Percentiles rank a stretch among this genome's conserved stretches.
These are phyloP conservation scores for Amphipyra berbera DNA, from an alignment of 2,888 invertebrate genomes.

Conservation along the genomic window DNA sequence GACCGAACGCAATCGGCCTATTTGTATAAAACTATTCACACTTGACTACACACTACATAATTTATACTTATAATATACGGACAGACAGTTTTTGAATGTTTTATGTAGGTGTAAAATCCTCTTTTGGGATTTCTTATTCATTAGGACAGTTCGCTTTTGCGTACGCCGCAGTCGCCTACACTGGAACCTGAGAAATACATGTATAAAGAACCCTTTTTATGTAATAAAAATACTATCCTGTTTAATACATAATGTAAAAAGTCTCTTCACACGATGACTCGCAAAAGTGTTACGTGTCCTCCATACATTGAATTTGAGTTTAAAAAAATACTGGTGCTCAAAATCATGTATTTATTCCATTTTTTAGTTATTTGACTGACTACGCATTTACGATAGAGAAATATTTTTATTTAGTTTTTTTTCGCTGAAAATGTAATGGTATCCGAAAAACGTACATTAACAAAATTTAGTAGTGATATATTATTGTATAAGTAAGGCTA, in stretches of 20 bases:
- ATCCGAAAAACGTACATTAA: constrained; percentile 54
- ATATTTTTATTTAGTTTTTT: constrained; percentile 40
- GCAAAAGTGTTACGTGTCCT: constrained; percentile 12
- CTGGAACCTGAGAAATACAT: constrained; percentile 38
- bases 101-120: constrained; percentile 55
- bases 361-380: constrained; percentile 66
- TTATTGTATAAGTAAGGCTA: constrained; percentile 75
- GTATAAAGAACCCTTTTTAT: constrained; percentile 42
- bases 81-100: constrained; percentile 51
- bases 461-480: constrained; percentile 77
- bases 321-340: constrained; percentile 65
- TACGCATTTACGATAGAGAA: constrained; percentile 67
- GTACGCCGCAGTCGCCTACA: constrained; percentile 48
- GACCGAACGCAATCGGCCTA: constrained; percentile 51
- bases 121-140: constrained; percentile 57
- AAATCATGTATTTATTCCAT: constrained; percentile 55
- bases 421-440: constrained; percentile 29
- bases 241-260: constrained; percentile 43
- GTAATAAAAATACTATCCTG: constrained; percentile 42
- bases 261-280: constrained; percentile 14
- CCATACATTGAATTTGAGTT: constrained; percentile 46
- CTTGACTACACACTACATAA: constrained; percentile 17
- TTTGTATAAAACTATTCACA: constrained; percentile 29
- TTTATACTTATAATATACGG: constrained; percentile 21
- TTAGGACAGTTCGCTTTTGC: constrained; percentile 49